A percentile compares a stretch with the other conserved stretches of the same genome.
Conservation (phyloP, 2,113 vertebrate genomes). For the Eretmochelys imbricata region DNA sequence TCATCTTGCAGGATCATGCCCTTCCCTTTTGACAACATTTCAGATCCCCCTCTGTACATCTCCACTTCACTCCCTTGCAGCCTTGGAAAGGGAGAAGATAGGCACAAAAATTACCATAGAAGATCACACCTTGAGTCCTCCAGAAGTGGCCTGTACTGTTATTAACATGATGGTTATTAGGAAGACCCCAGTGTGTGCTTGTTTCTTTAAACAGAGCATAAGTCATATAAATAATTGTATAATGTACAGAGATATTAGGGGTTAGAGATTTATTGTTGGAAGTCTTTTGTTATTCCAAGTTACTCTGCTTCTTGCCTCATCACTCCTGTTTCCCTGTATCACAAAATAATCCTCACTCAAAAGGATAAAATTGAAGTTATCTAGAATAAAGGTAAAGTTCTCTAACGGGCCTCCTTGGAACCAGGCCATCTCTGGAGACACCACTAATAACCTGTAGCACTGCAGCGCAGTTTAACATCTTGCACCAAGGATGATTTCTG, state of each 20-base stretch:
- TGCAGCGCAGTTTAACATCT: conserved; percentile 28
- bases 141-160: background rate
- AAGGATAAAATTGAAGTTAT: background rate
- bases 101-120: background rate
- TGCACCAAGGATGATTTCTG: conserved; percentile 54
- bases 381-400: conserved; percentile 2
- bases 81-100: background rate
- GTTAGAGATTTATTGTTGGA: background rate
- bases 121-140: background rate
- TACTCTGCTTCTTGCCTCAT: background rate
- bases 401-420: background rate
- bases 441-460: background rate
- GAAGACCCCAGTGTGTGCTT: background rate
- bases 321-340: background rate
- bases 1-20: background rate
- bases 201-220: background rate
- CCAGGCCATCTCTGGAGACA: background rate
- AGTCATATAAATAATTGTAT: background rate
- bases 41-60: background rate
- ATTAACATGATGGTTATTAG: conserved; percentile 24
- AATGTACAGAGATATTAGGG: background rate
- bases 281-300: background rate
- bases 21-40: background rate
- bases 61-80: background rate
- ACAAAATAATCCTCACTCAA: background rate